phyloP scores from a whole-genome alignment of 2,113 vertebrate genomes.

The Mirza zaza region DNA sequence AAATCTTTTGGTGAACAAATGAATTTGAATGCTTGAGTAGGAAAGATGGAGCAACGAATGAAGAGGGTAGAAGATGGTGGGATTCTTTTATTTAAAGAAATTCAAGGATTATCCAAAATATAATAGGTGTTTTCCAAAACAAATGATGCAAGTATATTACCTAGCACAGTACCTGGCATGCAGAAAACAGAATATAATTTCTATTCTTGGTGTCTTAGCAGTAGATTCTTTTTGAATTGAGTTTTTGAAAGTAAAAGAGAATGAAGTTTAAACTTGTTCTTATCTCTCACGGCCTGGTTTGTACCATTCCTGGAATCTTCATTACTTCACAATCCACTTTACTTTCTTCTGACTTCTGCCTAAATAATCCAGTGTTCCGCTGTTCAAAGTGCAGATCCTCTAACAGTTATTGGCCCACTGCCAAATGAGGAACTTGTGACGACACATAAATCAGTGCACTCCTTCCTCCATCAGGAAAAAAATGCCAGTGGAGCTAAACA shows the following conservation, averaged over 20 bases:
- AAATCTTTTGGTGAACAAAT: background rate
- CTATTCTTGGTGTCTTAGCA: background rate
- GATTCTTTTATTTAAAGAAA: background rate
- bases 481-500: background rate
- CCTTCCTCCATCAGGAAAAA: slow-evolving; percentile 6
- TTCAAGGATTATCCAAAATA: background rate
- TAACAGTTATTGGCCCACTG: background rate
- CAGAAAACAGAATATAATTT: background rate
- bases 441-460: background rate
- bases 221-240: background rate
- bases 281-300: background rate
- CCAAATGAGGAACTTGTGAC: background rate
- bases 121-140: background rate
- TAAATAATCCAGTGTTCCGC: background rate
- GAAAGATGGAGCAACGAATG: background rate
- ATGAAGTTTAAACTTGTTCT: background rate
- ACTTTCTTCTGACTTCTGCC: background rate
- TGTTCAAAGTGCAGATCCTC: background rate
- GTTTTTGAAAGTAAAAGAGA: background rate
- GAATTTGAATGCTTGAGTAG: background rate
- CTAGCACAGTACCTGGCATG: too few relatives aligned
- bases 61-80: background rate
- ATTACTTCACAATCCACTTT: background rate
- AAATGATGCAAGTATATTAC: background rate
- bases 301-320: background rate